A percentile compares a stretch with the other conserved stretches of the same genome.
Conservation (phyloP, 1,140 invertebrate genomes). For the Caenorhabditis tropicalis region DNA sequence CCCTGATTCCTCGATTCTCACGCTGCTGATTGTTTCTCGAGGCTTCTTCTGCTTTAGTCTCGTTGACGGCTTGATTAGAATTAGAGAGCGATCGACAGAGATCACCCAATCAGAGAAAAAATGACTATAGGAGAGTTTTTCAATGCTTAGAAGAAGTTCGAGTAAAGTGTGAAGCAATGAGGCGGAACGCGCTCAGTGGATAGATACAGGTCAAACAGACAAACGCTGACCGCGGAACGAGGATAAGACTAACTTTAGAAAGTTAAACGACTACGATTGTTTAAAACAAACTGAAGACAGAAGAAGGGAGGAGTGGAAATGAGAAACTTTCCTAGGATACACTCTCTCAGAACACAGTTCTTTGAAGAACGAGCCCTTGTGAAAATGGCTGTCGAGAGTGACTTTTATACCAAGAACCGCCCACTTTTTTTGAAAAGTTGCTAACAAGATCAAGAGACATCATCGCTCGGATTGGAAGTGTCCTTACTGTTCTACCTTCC, state of each 20-base stretch:
- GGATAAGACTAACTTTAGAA: constrained; percentile 41
- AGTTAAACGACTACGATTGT: constrained; percentile 14
- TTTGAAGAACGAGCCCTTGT: not conserved
- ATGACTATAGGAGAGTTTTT: not conserved
- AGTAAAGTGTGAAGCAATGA: constrained; percentile 34
- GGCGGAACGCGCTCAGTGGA: not conserved
- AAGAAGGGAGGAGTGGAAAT: no score
- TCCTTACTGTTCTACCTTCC: not conserved
- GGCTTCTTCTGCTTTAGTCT: not conserved
- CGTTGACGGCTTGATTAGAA: not conserved
- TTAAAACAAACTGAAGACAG: not conserved
- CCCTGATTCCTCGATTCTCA: constrained; percentile 24
- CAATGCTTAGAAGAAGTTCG: not conserved
- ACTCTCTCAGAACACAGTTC: not conserved
- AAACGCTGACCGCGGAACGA: not conserved
- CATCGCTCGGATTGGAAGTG: not conserved
- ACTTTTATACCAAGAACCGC: constrained; percentile 29
- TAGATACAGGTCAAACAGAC: constrained; percentile 15
- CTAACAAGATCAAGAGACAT: not conserved
- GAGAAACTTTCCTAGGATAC: not conserved
- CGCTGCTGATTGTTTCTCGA: not conserved
- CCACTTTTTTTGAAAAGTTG: not conserved
- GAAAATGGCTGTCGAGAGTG: not conserved
- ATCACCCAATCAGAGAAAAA: not conserved
- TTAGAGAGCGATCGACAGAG: not conserved